These are phyloP conservation scores for Pandion haliaetus DNA, from an alignment of 2,113 vertebrate genomes.

Conservation along the genomic window DNA sequence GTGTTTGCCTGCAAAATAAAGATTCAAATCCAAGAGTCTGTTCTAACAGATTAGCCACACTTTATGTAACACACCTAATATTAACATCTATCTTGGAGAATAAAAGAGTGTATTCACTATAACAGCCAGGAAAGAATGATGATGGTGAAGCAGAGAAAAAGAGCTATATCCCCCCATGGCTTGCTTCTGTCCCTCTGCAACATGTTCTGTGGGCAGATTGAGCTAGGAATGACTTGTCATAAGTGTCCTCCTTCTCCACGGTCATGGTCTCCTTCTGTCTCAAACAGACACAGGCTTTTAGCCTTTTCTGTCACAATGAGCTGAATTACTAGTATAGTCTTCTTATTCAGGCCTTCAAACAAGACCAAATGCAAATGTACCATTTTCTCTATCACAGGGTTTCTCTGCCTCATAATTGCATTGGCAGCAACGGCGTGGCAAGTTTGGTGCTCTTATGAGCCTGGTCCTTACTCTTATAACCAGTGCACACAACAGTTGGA, in stretches of 20 bases:
- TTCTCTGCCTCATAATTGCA: background rate
- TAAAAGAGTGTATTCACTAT: background rate
- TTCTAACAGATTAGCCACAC: background rate
- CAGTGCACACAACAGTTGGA: background rate
- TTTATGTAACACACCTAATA: background rate
- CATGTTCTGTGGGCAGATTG: background rate
- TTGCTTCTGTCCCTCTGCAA: background rate
- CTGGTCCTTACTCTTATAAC: background rate
- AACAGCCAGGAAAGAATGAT: background rate
- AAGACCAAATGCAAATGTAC: background rate
- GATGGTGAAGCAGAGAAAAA: background rate
- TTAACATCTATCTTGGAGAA: background rate
- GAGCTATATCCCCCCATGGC: background rate
- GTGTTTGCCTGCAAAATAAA: background rate
- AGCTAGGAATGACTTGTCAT: background rate
- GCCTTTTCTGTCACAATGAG: background rate
- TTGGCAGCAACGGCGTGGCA: background rate
- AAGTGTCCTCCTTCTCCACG: background rate
- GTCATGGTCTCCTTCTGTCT: background rate
- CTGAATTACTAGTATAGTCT: background rate
- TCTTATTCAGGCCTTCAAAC: background rate
- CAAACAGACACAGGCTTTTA: background rate
- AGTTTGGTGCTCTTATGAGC: background rate
- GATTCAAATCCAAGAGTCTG: background rate
- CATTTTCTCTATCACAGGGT: background rate